Base-by-base conservation (phyloP, 37 sponge, comb jelly and placozoan genomes). In the Hormiphora californensis region DNA sequence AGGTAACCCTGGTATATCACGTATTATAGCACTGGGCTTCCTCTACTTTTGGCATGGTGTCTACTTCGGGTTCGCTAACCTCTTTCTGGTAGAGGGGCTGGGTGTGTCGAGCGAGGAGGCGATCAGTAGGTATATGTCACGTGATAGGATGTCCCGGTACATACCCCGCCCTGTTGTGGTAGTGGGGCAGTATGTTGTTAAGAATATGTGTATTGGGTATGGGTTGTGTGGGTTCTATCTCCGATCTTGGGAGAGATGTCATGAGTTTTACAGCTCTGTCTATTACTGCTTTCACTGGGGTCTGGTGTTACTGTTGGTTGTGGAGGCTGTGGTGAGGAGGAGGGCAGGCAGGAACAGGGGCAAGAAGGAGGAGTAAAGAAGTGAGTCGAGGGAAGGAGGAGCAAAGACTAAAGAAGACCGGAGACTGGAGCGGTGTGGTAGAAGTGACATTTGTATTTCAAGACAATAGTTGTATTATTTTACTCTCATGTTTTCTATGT, bases 151-250 rank as follows among this genome's bases (percentile, higher is more conserved):
- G 27, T 65, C 37, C 17, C 32, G 67, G 28, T 34, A 19, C 37
- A 39, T 65, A 17, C 36, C 46, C 19, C 5, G 81, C 4, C 17
- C 46, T 43, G 4, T 73, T 23, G 1, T 73, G 15, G n/a, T 36
- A 7, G 44, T 43, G 35, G 46, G 12, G 25, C 81, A 73, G 46
- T 73, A 73, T 41, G 22, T 73, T 0, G 5, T 73, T 1, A 73
- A 73, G 44, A 73, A 73, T 46, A 73, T 73, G 81, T 73, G 81
- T 41, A 46, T 73, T 1, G 81, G 81, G 44, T 73, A 73, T 30
- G 81, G 81, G 46, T 73, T 73, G 81, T 27, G 32, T 2, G 81
- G 81, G 81, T 73, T 73, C 25, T 43, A 43, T 73, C 81, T 73
- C 36, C 8, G 81, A 46, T 36, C 81, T 27, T 22, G 39, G n/a